These are phyloP conservation scores for Zaprionus vittiger DNA, from an alignment of 1,140 invertebrate species.

Conservation along the genomic window DNA sequence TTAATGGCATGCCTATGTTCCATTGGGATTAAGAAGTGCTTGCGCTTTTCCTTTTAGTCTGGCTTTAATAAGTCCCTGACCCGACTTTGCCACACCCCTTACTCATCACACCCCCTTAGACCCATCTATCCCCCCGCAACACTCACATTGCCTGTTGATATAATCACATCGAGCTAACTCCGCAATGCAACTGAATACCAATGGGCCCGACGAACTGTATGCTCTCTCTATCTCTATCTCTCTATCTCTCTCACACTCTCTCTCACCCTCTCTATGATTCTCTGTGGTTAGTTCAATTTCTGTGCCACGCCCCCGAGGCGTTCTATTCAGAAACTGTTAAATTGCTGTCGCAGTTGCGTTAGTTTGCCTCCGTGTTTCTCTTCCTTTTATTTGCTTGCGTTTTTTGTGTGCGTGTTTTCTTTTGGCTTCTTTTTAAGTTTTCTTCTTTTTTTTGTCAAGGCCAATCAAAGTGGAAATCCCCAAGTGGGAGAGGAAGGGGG, in stretches of 20 bases:
- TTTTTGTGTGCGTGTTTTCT: slow-evolving; percentile 1
- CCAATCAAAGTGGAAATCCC: slow-evolving; percentile 56
- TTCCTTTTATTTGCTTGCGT: not conserved
- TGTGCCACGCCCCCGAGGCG: not conserved
- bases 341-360: slow-evolving; percentile 11
- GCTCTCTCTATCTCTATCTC: not conserved
- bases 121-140: not conserved
- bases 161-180: slow-evolving; percentile 5
- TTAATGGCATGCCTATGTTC: not conserved
- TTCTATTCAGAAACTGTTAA: slow-evolving; percentile 21
- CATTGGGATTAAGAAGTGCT: not conserved
- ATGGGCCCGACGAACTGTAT: not conserved
- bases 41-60: slow-evolving; percentile 1
- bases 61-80: not conserved
- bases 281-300: not conserved
- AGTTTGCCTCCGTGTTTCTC: not conserved
- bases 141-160: not conserved
- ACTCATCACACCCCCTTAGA: too few species aligned
- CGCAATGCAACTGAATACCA: not conserved
- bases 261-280: not conserved
- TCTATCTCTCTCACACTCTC: not conserved
- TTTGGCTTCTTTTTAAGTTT: slow-evolving; percentile 11
- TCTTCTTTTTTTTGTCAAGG: slow-evolving; percentile 38
- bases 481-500: slow-evolving; percentile 3
- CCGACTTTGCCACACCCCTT: not conserved